phyloP scores from a whole-genome alignment of 2,888 invertebrate species.

The Drosophila lacicola region DNA sequence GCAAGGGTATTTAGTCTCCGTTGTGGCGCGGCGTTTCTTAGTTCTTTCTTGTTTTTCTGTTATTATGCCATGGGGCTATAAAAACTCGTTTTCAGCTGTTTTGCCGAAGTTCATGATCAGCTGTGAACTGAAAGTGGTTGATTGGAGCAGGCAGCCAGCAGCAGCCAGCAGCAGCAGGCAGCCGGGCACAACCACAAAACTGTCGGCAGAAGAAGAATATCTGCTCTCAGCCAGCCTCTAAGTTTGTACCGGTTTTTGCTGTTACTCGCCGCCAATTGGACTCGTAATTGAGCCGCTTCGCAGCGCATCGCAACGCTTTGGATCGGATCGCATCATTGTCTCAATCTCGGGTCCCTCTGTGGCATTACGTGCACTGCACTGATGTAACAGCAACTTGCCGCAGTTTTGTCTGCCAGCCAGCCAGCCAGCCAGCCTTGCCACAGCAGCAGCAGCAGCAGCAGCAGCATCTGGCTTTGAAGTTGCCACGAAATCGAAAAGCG shows the following conservation, averaged over 20 bases:
- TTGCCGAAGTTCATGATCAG: slow-evolving; percentile 76
- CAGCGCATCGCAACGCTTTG: slow-evolving; percentile 26
- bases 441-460: slow-evolving; percentile 16
- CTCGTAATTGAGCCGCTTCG: slow-evolving; percentile 70
- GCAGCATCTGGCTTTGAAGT: slow-evolving; percentile 55
- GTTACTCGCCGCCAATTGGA: slow-evolving; percentile 73
- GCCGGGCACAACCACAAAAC: not conserved
- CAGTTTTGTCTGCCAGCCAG: slow-evolving; percentile 24
- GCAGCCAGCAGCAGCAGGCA: slow-evolving; percentile 17
- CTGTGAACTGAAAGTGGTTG: slow-evolving; percentile 81
- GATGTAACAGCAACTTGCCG: slow-evolving; percentile 62
- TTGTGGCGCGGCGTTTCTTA: no score
- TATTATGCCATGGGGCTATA: slow-evolving; percentile 74
- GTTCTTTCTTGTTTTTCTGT: slow-evolving; percentile 48
- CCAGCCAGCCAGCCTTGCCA: slow-evolving; percentile 20
- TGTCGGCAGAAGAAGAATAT: slow-evolving; percentile 36
- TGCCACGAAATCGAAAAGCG: slow-evolving; percentile 51
- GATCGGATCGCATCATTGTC: slow-evolving; percentile 52
- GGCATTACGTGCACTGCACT: slow-evolving; percentile 55
- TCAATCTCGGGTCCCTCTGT: slow-evolving; percentile 45
- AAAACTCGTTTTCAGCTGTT: slow-evolving; percentile 80
- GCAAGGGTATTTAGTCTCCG: no score
- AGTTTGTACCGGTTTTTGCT: slow-evolving; percentile 75
- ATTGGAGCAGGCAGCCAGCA: slow-evolving; percentile 51
- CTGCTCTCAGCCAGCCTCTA: slow-evolving; percentile 22